These are phyloP conservation scores for Phocoena phocoena DNA, from an alignment of 2,113 vertebrate species.

Conservation along the genomic window DNA sequence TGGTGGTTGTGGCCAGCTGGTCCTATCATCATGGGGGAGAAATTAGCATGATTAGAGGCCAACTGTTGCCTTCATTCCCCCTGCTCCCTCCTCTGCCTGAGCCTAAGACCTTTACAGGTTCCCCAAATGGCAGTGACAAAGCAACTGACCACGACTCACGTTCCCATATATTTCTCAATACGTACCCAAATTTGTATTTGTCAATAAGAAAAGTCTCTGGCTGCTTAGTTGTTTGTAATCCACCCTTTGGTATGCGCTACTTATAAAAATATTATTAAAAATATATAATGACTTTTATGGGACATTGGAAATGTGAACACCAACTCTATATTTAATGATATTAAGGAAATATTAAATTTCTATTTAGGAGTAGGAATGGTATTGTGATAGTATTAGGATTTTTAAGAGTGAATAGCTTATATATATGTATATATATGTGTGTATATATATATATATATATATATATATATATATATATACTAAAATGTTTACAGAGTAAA, in stretches of 20 bases:
- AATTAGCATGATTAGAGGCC: neutral
- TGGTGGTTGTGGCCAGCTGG: neutral
- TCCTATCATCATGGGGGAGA: neutral
- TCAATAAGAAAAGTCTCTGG: neutral
- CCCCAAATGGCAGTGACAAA: neutral
- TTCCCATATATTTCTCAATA: neutral
- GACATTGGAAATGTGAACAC: neutral
- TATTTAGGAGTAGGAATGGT: neutral
- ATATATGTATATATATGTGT: neutral
- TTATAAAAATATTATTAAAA: conserved; percentile 22
- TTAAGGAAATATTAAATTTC: conserved; percentile 19
- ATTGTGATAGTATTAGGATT: neutral
- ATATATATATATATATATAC: neutral
- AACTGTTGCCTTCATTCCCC: neutral
- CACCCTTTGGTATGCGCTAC: neutral
- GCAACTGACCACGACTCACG: neutral
- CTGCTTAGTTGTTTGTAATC: neutral
- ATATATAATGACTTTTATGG: neutral
- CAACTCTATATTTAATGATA: neutral
- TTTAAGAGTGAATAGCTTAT: neutral
- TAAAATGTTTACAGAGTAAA: neutral
- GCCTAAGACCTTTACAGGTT: neutral
- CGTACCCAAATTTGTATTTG: neutral
- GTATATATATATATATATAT: neutral
- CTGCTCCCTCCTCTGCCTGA: neutral